Base-by-base conservation (phyloP, 2,113 vertebrate genomes). In the Rattus rattus region DNA sequence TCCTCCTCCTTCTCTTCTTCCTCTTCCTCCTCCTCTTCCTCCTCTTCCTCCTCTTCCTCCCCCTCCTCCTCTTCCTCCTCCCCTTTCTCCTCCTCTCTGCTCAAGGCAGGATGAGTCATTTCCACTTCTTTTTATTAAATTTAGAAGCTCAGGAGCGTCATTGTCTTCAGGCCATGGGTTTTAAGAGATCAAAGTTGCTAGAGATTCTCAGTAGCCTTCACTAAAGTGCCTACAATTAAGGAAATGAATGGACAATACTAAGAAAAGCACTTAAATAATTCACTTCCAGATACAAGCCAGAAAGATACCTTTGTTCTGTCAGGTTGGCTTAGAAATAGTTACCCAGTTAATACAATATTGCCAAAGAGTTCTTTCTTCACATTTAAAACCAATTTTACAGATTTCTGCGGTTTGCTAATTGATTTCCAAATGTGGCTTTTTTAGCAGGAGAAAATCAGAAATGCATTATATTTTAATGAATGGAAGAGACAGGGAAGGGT, bases 221-320 rank as follows among this genome's bases (percentile, higher is more conserved):
- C 81, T 97, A 93, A 97, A 63, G 39, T 80, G n/a, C 91, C 76
- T 85, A 59, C 59, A 94, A 97, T 95, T 73, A 96, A 97, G 85
- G 73, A 98, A 33, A 67, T 20, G 39, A 89, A 89, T 86, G 84
- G 8, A 92, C 90, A 93, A 96, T 90, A 65, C 91, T 96, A 97
- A 98, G 83, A 97, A 12, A 87, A 97, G 49, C 96, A 24, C 75
- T 92, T 93, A 96, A 90, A 59, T 92, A 88, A 88, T 93, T 98
- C 97, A 87, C 54, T 65, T 94, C 95, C 80, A 95, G 39, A 92
- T 77, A 52, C 56, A 69, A 88, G 81, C 86, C 61, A 76, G 81
- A 97, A 96, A 96, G 67, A 97, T 97, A 92, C 86, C 39, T 39
- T 96, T 86, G 28, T 59, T 59, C 67, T 65, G 26, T 95, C 49